Base-by-base conservation (phyloP, 1,140 invertebrate species). In the Acromyrmex echinatior region DNA sequence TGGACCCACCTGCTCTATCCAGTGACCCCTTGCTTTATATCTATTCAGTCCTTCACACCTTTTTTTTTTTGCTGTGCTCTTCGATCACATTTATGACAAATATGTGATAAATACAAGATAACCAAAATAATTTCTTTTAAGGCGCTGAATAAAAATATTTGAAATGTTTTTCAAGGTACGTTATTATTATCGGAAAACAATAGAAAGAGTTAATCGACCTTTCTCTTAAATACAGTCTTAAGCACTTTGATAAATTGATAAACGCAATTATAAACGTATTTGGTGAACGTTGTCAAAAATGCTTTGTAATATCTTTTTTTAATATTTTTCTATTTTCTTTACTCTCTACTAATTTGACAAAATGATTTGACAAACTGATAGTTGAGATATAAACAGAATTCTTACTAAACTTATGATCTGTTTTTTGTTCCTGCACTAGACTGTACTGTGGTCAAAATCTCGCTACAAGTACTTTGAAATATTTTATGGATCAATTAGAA, bases 1-100 rank as follows among this genome's bases (percentile, higher is more conserved):
- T 90, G 89, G 91, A 89, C 92, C 91, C 93, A 94, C 93, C 92
- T 94, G 93, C 89, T 89, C 65, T 28, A 53, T 81, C 31, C 84
- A 63, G 73, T 60, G 65, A 58, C 73, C 82, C 25, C 70, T 39
- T 71, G 62, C 53, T 65, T 85, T 31, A 58, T n/a, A 39, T 28
- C 39, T 35, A 71, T 70, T 28, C 35, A 35, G 21, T 71, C 10
- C 25, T 71, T 81, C 53, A 21, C 35, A 25, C 49, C 31, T 60
- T 66, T 31, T 21, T 21, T 21, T 21, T 21, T 21, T 31, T 14
- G 25, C 21, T 28, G 2, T 25, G n/a, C 3, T 68, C 16, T 16
- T 45, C 45, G 10, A n/a, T 31, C 25, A 25, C 16, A 18, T 51
- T 80, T 68, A 56, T 28, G 53, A 73, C 68, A 70, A 60, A 73